These are phyloP conservation scores for Hirudo medicinalis DNA, from an alignment of 1,140 invertebrate species.

Conservation along the genomic window DNA sequence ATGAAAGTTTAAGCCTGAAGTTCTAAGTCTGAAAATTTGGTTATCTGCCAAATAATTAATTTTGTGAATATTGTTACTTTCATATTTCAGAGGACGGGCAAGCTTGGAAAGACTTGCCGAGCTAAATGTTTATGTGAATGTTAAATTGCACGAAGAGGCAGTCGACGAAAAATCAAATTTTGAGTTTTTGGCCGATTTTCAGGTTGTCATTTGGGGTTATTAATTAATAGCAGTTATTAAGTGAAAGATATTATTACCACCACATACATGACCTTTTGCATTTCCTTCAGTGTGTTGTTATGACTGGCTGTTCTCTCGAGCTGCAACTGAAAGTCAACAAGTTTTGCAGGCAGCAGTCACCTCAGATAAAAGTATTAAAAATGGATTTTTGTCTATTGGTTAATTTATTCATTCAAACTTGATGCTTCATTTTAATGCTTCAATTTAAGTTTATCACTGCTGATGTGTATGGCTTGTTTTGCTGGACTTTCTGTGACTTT, in stretches of 20 bases:
- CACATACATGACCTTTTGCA: background rate
- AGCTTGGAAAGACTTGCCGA: conserved; percentile 31
- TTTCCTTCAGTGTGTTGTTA: conserved; percentile 37
- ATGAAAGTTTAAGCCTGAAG: conserved; percentile 15
- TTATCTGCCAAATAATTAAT: background rate
- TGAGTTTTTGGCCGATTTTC: conserved; percentile 30
- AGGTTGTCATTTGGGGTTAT: conserved; percentile 27
- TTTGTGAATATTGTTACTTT: background rate
- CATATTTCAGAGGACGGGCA: conserved; percentile 32
- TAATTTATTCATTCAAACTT: conserved; percentile 1
- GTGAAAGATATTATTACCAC: background rate
- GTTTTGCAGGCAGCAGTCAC: conserved; percentile 32
- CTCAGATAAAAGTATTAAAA: conserved; percentile 31
- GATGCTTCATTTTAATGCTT: background rate
- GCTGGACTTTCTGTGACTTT: conserved; percentile 38
- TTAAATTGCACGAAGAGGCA: conserved; percentile 27
- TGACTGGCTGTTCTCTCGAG: conserved; percentile 33
- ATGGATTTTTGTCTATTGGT: conserved; percentile 9
- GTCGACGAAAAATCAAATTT: conserved; percentile 28
- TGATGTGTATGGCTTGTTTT: conserved; percentile 40
- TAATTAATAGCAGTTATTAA: background rate
- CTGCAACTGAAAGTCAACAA: conserved; percentile 33
- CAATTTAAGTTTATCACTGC: conserved; percentile 35
- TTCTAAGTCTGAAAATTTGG: background rate
- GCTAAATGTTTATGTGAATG: conserved; percentile 39